Base-by-base conservation (phyloP, 2,888 invertebrate species). In the Deroplatys truncata region DNA sequence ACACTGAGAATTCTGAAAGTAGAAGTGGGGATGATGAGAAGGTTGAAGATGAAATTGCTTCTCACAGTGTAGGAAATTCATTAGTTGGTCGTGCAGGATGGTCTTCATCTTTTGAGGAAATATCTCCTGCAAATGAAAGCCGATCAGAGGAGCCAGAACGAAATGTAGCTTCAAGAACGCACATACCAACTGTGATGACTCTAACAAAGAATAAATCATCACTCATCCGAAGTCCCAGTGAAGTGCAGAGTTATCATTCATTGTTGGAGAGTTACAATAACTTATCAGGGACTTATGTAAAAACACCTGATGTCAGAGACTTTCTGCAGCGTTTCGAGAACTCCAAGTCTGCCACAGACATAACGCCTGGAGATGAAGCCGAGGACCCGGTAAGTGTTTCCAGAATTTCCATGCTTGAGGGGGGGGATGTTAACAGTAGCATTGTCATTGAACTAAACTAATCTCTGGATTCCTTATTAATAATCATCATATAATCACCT, bases 81-180 rank as follows among this genome's bases (percentile, higher is more conserved):
- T 92, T 96, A 84, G 94, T 94, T 92, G 95, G 95, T 82, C 95
- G 95, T 92, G 94, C 95, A 3, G 96, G 96, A 92, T 96, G 96
- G 93, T 95, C 96, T 88, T 96, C 96, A 16, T 95, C 94, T 91
- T 93, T 92, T 90, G 95, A 94, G 92, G 95, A 95, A 92, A 94
- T 94, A 29, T 93, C 95, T 10, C 25, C 84, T 31, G 85, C 20
- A 25, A 28, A 84, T 84, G 43, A 28, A 9, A 25, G 88, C 83
- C 82, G 84, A 31, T 84, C 85, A 91, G 93, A 93, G 91, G 93
- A 93, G 90, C 92, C 88, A 84, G 92, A 91, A 89, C 91, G 91
- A 84, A 90, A 90, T 8, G 43, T 25, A 9, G 84, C 84, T 82
- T 86, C 90, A 85, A 16, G 13, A 29, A 28, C 82, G 10, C 28